These are phyloP conservation scores for Megalopta genalis DNA, from an alignment of 1,140 invertebrate species.

Conservation along the genomic window DNA sequence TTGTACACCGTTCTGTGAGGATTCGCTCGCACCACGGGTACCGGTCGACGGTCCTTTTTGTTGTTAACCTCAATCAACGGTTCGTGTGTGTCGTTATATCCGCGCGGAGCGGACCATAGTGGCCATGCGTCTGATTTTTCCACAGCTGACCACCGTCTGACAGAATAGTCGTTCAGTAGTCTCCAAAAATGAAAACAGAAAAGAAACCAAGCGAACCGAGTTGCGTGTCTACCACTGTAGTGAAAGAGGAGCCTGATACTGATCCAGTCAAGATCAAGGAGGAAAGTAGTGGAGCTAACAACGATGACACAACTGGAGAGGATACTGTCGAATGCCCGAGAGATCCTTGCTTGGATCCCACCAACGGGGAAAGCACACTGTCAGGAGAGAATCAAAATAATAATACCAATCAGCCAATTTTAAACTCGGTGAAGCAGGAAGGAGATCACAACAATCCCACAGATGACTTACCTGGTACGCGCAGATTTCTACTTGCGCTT, in stretches of 20 bases:
- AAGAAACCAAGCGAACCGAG: slow-evolving; percentile 77
- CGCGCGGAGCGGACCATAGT: slow-evolving; percentile 40
- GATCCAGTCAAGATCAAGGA: slow-evolving; percentile 78
- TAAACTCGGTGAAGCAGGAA: slow-evolving; percentile 76
- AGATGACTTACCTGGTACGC: slow-evolving; percentile 63
- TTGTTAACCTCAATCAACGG: slow-evolving; percentile 52
- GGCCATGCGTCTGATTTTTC: slow-evolving; percentile 58
- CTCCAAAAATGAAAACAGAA: slow-evolving; percentile 77
- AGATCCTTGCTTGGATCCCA: slow-evolving; percentile 67
- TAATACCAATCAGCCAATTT: slow-evolving; percentile 64
- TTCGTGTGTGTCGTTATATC: slow-evolving; percentile 14
- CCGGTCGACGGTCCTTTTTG: slow-evolving; percentile 35
- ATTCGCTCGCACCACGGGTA: background rate
- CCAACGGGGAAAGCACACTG: slow-evolving; percentile 67
- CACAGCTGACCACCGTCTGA: slow-evolving; percentile 55
- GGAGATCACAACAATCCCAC: slow-evolving; percentile 66
- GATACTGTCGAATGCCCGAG: slow-evolving; percentile 72
- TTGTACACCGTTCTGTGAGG: slow-evolving; percentile 19
- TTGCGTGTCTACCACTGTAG: slow-evolving; percentile 72
- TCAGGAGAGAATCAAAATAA: slow-evolving; percentile 69
- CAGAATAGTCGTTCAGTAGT: slow-evolving; percentile 39
- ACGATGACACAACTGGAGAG: slow-evolving; percentile 72
- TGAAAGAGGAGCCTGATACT: slow-evolving; percentile 74
- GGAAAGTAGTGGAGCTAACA: slow-evolving; percentile 65
- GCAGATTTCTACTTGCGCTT: background rate